These are phyloP conservation scores for Bombus pyrosoma DNA, from an alignment of 1,140 invertebrate genomes.

Conservation along the genomic window DNA sequence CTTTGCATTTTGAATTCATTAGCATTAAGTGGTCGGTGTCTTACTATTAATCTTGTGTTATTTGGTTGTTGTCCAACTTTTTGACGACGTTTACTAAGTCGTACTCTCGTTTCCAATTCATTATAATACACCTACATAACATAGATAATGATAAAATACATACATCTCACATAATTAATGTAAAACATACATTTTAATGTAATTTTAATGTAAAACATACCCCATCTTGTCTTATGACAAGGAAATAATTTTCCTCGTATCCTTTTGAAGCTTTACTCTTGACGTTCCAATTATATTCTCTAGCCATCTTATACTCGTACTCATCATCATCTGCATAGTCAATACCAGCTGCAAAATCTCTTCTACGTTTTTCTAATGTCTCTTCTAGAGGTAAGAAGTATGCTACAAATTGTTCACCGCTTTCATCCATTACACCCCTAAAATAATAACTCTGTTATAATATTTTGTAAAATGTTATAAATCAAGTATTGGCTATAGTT, in stretches of 20 bases:
- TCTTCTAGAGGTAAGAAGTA: constrained; percentile 98
- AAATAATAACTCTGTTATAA: constrained; percentile 56
- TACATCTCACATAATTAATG: neutral
- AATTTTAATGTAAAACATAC: constrained; percentile 72
- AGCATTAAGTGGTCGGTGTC: constrained; percentile 94
- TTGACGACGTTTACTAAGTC: constrained; percentile 94
- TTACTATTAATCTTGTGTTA: constrained; percentile 93
- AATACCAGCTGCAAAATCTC: constrained; percentile 89
- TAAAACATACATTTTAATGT: no score
- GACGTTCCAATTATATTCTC: constrained; percentile 99
- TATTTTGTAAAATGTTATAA: neutral
- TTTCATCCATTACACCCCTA: constrained; percentile 98
- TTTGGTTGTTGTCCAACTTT: constrained; percentile 89
- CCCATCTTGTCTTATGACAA: constrained; percentile 94
- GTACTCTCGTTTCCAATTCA: constrained; percentile 97
- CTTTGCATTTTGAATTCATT: constrained; percentile 94
- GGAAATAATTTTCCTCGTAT: constrained; percentile 99
- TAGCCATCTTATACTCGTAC: constrained; percentile 97
- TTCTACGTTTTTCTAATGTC: constrained; percentile 93
- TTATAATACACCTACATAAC: constrained; percentile 91
- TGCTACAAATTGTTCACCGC: constrained; percentile 98
- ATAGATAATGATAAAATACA: constrained; percentile 14
- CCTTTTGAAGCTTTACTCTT: constrained; percentile 99
- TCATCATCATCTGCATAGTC: constrained; percentile 96
- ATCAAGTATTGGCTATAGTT: neutral